Conservation (phyloP, 2,888 invertebrate genomes). For the Teleogryllus oceanicus region DNA sequence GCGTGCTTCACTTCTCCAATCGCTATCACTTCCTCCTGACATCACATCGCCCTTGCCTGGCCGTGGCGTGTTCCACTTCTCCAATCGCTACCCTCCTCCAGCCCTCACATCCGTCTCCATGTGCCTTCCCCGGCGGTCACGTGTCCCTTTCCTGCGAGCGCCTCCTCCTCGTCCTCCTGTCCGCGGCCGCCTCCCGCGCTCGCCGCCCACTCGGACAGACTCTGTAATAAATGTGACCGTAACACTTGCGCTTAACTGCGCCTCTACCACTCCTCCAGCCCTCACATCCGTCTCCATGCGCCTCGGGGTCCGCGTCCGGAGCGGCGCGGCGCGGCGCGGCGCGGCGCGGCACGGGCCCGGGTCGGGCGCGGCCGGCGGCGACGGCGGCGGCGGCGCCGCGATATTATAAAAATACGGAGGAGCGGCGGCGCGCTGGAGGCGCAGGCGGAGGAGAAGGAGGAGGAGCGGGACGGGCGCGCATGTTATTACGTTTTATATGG, state of each 20-base stretch:
- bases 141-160: neutral
- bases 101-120: no score
- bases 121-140: no score
- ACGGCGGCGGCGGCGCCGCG: neutral
- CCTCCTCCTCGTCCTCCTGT: neutral
- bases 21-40: no score
- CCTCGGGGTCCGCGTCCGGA: neutral
- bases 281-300: no score
- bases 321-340: neutral
- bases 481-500: conserved; percentile 24
- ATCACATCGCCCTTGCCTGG: no score
- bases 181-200: neutral
- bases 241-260: conserved; percentile 32
- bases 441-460: neutral
- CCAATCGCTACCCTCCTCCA: no score
- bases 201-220: conserved; percentile 11
- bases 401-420: conserved; percentile 18
- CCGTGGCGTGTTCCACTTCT: no score
- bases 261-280: no score
- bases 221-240: conserved; percentile 31
- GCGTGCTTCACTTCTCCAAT: no score
- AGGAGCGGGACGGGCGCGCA: neutral
- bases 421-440: neutral
- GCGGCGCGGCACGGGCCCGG: neutral
- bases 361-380: neutral